Evolutionary conservation across 2,888 invertebrate genomes (phyloP), one percentile per base, ranked within the genome.

Genomic region (Archaeoteleia sp.): DNA sequence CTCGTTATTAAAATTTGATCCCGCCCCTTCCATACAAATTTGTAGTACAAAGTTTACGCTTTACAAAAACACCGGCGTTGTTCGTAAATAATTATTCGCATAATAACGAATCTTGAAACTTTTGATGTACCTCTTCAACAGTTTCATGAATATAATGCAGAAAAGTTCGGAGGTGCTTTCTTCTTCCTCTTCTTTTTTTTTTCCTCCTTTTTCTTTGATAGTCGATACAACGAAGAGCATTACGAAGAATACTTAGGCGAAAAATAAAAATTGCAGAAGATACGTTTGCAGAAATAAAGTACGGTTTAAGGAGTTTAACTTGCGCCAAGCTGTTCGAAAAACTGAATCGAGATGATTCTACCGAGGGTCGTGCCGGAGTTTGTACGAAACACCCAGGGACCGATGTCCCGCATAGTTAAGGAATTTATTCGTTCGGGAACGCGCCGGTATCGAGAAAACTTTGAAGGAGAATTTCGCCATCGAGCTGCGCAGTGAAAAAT

Each of bases 351-450:
- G 45, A 30, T 40, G 57, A 48, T 57, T 57, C 46, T 35, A 35
- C 13, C 32, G 45, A 14, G 43, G 32, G 15, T 12, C 9, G 25
- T 30, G 23, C 10, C 14, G 23, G 39, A 27, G 43, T 34, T 17
- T 12, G 30, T 27, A 25, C 15, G 27, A 46, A 55, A 37, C 14
- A 29, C 42, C 29, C 9, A 27, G 48, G 32, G 43, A 23, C 35
- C 39, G 17, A 45, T 15, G 53, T 61, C 54, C 54, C 48, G 48
- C 53, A 48, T 53, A 54, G 62, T 62, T 62, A 54, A 42, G 42
- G 35, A 62, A 46, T 46, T 62, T 20, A 54, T 62, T 45, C 42
- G 13, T 12, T 10, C 7, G n/a, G 32, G 27, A 43, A 37, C 32
- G 40, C 46, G 23, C 25, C 20, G 20, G 55, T 55, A 55, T 63